Evolutionary conservation across 2,113 vertebrate genomes (phyloP).

Genomic region (Turnix velox): DNA sequence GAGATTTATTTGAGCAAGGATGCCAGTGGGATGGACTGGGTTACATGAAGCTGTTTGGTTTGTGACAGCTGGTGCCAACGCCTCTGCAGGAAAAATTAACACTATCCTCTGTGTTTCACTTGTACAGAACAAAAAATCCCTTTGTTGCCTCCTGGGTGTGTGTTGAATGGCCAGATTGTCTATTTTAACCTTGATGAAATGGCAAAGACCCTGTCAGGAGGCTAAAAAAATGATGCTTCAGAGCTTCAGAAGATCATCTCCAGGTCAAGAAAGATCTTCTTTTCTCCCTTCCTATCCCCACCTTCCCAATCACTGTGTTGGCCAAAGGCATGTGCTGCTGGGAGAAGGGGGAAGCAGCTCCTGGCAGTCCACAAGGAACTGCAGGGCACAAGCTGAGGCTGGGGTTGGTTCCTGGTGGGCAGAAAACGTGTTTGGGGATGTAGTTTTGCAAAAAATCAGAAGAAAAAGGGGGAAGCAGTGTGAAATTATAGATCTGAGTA

Average conservation of each 20-base stretch:
- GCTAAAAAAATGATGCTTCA: not conserved
- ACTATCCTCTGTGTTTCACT: not conserved
- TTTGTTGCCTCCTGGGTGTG: not conserved
- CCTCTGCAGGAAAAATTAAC: not conserved
- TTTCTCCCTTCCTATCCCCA: not conserved
- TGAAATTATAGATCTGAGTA: not conserved
- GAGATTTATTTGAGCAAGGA: not conserved
- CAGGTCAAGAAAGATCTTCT: not conserved
- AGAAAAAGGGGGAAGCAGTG: not conserved
- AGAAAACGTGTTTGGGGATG: not conserved
- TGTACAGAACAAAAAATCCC: not conserved
- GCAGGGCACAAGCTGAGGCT: not conserved
- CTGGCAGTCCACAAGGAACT: not conserved
- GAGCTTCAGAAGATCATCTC: not conserved
- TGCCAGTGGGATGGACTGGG: not conserved
- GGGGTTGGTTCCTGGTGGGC: not conserved
- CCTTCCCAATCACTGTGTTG: fast-evolving
- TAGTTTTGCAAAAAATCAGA: not conserved
- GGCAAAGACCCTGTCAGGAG: not conserved
- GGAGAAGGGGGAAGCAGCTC: not conserved
- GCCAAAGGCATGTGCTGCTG: not conserved
- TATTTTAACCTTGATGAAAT: not conserved
- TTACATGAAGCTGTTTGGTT: not conserved
- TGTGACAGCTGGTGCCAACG: not conserved
- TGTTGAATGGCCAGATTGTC: not conserved